phyloP scores from a whole-genome alignment of 2,888 invertebrate species.

The Pterostichus niger region DNA sequence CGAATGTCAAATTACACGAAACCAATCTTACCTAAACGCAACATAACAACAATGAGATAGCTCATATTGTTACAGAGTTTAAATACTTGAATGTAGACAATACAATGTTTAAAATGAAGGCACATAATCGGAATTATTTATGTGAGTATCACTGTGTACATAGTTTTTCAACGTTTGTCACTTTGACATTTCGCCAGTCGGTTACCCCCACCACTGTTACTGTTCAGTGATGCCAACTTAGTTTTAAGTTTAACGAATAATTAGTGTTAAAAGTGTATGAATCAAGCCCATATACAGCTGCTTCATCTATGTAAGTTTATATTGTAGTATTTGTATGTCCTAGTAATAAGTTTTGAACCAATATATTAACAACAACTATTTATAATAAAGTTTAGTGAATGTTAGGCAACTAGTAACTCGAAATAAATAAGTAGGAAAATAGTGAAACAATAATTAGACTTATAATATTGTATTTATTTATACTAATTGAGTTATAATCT shows the following conservation, averaged over 20 bases:
- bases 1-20: too few species aligned
- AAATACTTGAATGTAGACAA: too few species aligned
- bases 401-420: slow-evolving; percentile 12
- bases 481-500: slow-evolving; percentile 35
- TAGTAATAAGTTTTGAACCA: too few species aligned
- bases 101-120: too few species aligned
- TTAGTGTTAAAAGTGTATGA: slow-evolving; percentile 32
- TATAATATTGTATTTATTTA: slow-evolving; percentile 54
- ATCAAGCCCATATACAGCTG: slow-evolving; percentile 40
- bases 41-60: too few species aligned
- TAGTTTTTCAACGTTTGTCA: too few species aligned
- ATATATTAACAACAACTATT: slow-evolving; percentile 1
- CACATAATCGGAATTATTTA: background rate
- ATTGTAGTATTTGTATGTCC: slow-evolving; percentile 13
- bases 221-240: too few species aligned
- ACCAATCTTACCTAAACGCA: too few species aligned
- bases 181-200: too few species aligned
- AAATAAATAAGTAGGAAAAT: slow-evolving; percentile 8
- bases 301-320: slow-evolving; percentile 32
- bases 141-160: too few species aligned
- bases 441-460: slow-evolving; percentile 15
- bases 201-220: too few species aligned
- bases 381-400: background rate
- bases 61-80: too few species aligned
- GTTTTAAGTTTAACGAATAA: slow-evolving; percentile 1